Base-by-base conservation (phyloP, 2,113 vertebrate genomes). In the Numida meleagris region DNA sequence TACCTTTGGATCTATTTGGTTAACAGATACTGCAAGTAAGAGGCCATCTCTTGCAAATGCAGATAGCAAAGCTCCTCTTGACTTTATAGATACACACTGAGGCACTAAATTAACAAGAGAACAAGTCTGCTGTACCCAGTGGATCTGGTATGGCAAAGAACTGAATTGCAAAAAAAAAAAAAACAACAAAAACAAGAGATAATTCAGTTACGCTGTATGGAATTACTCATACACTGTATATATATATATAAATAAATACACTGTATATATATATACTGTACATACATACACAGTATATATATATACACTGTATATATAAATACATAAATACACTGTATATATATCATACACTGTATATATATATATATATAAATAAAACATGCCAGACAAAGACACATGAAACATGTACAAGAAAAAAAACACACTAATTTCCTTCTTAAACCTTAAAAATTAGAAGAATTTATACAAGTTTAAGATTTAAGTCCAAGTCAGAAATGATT, bases 1-100 rank as follows among this genome's bases (percentile, higher is more conserved):
- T 81, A 99, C 99, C 98, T 98, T 98, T 67, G 99, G 99, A 91
- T 99, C 97, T 77, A 81, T 98, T 95, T 99, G 99, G 96, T 99
- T 99, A 77, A 99, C 81, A 80, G 98, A 96, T 8, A 99, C 76
- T 61, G 99, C 98, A 90, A 99, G 95, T 0, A 98, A 83, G 70
- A 97, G 97, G 14, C 99, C 99, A 83, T 99, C 99, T 70, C 98
- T 98, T 66, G 99, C 99, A 96, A 99, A 98, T 1, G 98, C 97
- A 62, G 98, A 91, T 5, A 99, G 89, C 33, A 99, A 96, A 61
- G 99, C 98, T 93, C 99, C 99, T 97, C 98, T 98, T 85, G 99
- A 99, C 90, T 99, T 99, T 1, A 99, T 89, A 43, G 98, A 82
- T 12, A 95, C 96, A 96, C 99, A 99, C 1, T 70, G 96, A 73